Evolutionary conservation across 2,797 vertebrate genomes (phyloP).

Genomic region (Danio kyathit): DNA sequence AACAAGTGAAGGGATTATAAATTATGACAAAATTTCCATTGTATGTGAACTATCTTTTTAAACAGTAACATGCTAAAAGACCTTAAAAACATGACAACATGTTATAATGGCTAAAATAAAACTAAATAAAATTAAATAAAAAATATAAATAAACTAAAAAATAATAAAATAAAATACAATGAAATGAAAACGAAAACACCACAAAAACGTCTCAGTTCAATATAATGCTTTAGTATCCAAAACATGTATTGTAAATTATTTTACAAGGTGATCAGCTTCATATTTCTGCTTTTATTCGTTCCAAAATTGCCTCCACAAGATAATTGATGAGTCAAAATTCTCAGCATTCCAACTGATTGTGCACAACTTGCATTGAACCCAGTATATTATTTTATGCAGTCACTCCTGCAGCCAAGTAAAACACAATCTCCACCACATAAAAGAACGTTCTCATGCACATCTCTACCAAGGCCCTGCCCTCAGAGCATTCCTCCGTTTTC

Average conservation of each 20-base stretch:
- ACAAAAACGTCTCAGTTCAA: too few relatives aligned
- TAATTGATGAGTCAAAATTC: background rate
- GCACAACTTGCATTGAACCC: background rate
- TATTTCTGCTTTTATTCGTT: background rate
- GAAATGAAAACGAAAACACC: too few relatives aligned
- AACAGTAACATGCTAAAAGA: too few relatives aligned
- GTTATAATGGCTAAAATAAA: background rate
- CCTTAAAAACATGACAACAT: background rate
- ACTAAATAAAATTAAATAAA: too few relatives aligned
- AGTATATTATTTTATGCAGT: background rate
- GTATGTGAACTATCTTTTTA: too few relatives aligned
- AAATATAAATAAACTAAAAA: too few relatives aligned
- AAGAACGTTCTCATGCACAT: slow-evolving; percentile 31
- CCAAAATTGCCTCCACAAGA: background rate
- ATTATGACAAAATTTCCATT: too few relatives aligned
- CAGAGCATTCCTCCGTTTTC: slow-evolving; percentile 61
- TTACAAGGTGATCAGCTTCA: background rate
- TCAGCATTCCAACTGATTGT: background rate
- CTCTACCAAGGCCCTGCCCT: slow-evolving; percentile 39
- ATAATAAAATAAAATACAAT: too few relatives aligned
- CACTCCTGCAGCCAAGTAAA: background rate
- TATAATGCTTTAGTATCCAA: background rate
- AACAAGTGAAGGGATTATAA: too few relatives aligned
- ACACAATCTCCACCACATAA: background rate
- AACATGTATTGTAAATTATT: background rate